Evolutionary conservation across 2,113 vertebrate species (phyloP).

Genomic region (Zootoca vivipara): DNA sequence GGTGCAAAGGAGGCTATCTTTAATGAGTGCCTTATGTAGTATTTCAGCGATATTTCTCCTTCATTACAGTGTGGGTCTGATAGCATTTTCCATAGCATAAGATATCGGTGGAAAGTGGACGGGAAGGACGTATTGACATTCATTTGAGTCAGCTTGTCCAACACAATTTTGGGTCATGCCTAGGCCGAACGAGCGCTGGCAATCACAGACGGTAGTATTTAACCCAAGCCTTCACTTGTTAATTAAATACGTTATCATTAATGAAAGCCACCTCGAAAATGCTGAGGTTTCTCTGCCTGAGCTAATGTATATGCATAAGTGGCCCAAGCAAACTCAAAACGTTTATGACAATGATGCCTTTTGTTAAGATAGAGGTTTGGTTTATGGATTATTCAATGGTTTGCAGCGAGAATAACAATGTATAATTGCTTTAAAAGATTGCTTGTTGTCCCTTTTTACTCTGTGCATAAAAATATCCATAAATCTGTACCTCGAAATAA

Average conservation of each 20-base stretch:
- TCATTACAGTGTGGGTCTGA: neutral
- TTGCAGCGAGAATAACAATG: neutral
- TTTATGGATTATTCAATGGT: conserved; percentile 11
- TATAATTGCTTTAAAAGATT: conserved; percentile 24
- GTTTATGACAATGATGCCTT: conserved; percentile 11
- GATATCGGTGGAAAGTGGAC: neutral
- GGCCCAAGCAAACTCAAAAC: neutral
- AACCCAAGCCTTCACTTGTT: neutral
- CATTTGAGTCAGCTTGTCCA: neutral
- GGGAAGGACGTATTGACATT: neutral
- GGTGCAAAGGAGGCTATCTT: neutral
- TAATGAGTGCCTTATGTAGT: neutral
- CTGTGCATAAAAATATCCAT: conserved; percentile 13
- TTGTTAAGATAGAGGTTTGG: neutral
- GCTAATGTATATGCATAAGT: conserved; percentile 18
- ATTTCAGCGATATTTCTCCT: neutral
- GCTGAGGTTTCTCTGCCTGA: neutral
- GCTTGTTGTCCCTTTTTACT: neutral
- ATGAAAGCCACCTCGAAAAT: neutral
- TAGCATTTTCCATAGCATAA: neutral
- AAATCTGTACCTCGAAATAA: conserved; percentile 3
- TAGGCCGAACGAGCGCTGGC: neutral
- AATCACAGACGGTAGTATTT: neutral
- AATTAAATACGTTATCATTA: conserved; percentile 1
- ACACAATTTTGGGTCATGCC: neutral